A percentile compares a stretch with the other conserved stretches of the same genome.
phyloP scores from a whole-genome alignment of 2,797 vertebrate genomes.

The Chaetodon trifasciatus region DNA sequence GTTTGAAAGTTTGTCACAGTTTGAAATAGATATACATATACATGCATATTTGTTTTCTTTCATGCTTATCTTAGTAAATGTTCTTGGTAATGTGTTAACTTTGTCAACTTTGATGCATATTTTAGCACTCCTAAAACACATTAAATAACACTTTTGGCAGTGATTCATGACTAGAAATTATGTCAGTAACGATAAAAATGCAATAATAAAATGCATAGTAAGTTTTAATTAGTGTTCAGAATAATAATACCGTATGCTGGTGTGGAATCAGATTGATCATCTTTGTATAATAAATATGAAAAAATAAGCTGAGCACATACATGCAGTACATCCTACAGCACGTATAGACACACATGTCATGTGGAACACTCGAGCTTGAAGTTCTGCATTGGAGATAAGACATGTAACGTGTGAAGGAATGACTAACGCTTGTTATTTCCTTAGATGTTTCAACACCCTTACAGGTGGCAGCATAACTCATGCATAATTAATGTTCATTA shows the following conservation, averaged over 20 bases:
- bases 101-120: no score
- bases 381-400: background rate
- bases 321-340: background rate
- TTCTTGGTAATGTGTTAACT: no score
- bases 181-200: no score
- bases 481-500: slow-evolving; percentile 35
- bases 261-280: background rate
- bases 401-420: background rate
- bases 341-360: background rate
- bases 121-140: no score
- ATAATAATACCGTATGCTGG: background rate
- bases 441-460: slow-evolving; percentile 5
- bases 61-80: no score
- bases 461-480: slow-evolving; percentile 32
- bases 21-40: no score
- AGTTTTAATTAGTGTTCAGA: no score
- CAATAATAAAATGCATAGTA: no score
- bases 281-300: background rate
- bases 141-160: no score
- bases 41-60: no score
- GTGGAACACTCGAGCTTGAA: background rate
- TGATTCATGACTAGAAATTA: no score
- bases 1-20: no score
- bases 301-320: background rate
- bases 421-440: background rate